Evolutionary conservation across 2,113 vertebrate species (phyloP).

Genomic region (Perca schrenkii): DNA sequence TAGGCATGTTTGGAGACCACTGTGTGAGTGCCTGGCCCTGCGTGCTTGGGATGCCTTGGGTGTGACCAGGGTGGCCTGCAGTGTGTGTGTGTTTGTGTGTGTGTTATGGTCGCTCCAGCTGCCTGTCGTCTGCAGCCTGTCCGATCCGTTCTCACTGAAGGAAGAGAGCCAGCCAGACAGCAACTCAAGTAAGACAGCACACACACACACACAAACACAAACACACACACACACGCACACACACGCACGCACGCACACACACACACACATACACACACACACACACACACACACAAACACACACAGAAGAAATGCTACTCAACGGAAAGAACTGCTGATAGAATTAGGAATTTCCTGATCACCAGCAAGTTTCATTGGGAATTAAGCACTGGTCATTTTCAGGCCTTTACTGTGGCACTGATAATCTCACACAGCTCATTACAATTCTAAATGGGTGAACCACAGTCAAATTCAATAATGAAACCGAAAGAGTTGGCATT

Average conservation of each 20-base stretch:
- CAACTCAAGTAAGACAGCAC: constrained; percentile 50
- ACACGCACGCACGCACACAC: neutral
- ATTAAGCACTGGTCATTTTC: neutral
- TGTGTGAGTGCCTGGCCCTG: constrained; percentile 67
- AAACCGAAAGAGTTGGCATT: constrained; percentile 32
- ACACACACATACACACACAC: constrained; percentile 7
- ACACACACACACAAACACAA: constrained; percentile 25
- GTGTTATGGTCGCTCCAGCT: constrained; percentile 68
- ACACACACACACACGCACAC: neutral
- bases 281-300: constrained; percentile 35
- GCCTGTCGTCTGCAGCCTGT: constrained; percentile 63
- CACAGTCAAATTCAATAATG: constrained; percentile 13
- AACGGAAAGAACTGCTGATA: constrained; percentile 65
- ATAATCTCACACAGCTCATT: neutral
- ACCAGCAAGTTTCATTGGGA: constrained; percentile 23
- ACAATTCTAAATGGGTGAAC: neutral
- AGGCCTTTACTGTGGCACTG: neutral
- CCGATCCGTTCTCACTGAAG: constrained; percentile 47
- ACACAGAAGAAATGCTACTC: constrained; percentile 55
- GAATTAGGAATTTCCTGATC: constrained; percentile 63
- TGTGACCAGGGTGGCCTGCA: constrained; percentile 75
- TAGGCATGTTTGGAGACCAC: constrained; percentile 76
- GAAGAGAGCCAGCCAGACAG: constrained; percentile 51
- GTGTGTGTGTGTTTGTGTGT: constrained; percentile 42
- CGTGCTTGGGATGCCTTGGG: constrained; percentile 81